Base-by-base conservation (phyloP, 2,113 vertebrate genomes). In the Gasterosteus nipponicus region DNA sequence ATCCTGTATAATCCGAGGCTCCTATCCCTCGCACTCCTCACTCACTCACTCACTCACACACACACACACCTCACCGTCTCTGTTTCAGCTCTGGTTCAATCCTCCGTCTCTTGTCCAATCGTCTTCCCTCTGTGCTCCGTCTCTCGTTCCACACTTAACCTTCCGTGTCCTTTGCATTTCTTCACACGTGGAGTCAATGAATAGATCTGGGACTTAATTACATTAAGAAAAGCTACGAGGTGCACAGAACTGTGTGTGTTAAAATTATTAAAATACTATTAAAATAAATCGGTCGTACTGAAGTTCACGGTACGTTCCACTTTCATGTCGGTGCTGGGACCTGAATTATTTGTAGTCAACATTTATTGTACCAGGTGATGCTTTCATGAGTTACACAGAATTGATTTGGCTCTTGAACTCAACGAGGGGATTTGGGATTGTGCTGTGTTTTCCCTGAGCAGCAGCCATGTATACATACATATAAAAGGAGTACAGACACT, bases 131-230 rank as follows among this genome's bases (percentile, higher is more conserved):
- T 18, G 5, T 5, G 49, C 54, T 71, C 22, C 0, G 44, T 62
- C 49, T 65, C 62, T 44, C 67, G 39, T 54, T 80, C 58, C 60
- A 59, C 18, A 15, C 65, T 80, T 72, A 78, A 81, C 87, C 78
- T 86, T 84, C 76, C 5, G 9, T 57, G 82, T 87, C 86, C 78
- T 89, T 77, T 82, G 56, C 44, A 38, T 81, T 77, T 69, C 53
- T 71, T 73, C 81, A 57, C 74, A 59, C 65, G 74, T 80, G 12
- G 69, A 82, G 61, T 69, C 57, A 44, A 58, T 81, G 88, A 86
- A 86, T 84, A 86, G 33, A 82, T 89, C 69, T 77, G 57, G 58
- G 68, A 38, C 29, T 68, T 90, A 89, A 89, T 90, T 86, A 81
- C 78, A 75, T 89, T 80, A 73, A 65, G 71, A 81, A 82, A 75